phyloP scores from a whole-genome alignment of 2,888 invertebrate genomes.

The Leucophenga maculata region DNA sequence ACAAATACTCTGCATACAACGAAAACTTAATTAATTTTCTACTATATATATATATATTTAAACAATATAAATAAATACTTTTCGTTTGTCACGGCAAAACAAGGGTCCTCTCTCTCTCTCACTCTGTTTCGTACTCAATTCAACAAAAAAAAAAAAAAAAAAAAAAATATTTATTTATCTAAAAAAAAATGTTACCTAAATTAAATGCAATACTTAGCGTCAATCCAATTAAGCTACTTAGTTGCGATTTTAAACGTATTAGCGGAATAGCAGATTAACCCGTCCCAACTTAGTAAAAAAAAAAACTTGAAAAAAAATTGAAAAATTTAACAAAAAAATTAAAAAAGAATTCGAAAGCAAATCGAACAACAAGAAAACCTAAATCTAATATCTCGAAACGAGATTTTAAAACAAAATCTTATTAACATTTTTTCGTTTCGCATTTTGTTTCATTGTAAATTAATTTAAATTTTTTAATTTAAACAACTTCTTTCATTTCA shows the following conservation, averaged over 20 bases:
- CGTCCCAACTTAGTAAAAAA: constrained; percentile 66
- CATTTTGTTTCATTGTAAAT: constrained; percentile 42
- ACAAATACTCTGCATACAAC: constrained; percentile 61
- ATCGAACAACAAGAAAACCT: constrained; percentile 42
- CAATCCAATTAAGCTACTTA: constrained; percentile 63
- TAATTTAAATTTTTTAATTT: constrained; percentile 31
- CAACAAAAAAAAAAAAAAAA: constrained; percentile 35
- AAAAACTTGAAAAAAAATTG: constrained; percentile 30
- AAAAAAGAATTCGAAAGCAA: constrained; percentile 33
- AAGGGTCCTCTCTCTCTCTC: constrained; percentile 63
- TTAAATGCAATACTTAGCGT: constrained; percentile 51
- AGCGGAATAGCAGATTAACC: constrained; percentile 73
- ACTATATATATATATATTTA: constrained; percentile 9
- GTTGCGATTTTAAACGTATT: constrained; percentile 67
- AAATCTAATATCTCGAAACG: constrained; percentile 40
- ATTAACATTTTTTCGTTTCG: constrained; percentile 42
- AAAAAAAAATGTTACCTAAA: constrained; percentile 44
- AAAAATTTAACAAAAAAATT: constrained; percentile 33
- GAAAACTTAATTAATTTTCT: constrained; percentile 34
- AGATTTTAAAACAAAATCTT: constrained; percentile 28
- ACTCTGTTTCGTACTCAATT: constrained; percentile 23
- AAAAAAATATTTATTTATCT: constrained; percentile 47
- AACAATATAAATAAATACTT: constrained; percentile 44
- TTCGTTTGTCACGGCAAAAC: constrained; percentile 64
- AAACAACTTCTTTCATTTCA: constrained; percentile 26